Evolutionary conservation across 2,113 vertebrate species (phyloP).

Genomic region (Phrynosoma blainvillii): DNA sequence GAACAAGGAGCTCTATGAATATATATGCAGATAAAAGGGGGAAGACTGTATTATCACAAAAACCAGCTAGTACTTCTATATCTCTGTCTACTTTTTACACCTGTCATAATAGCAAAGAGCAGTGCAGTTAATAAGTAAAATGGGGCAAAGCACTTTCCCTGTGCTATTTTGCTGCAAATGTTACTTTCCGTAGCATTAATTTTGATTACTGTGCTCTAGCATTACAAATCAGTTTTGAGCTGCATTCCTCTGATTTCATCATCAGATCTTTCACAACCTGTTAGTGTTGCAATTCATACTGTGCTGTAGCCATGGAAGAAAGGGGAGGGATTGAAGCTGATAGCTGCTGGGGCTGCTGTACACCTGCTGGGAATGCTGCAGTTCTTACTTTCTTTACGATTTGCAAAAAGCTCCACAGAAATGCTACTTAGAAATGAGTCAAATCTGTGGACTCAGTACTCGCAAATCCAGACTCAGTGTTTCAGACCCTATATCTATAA

Average conservation of each 20-base stretch:
- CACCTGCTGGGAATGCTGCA: background rate
- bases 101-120: background rate
- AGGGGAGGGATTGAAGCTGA: background rate
- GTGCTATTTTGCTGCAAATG: conserved; percentile 1
- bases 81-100: conserved; percentile 8
- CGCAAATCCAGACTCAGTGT: background rate
- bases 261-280: conserved; percentile 15
- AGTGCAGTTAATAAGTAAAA: conserved; percentile 22
- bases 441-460: background rate
- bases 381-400: no score
- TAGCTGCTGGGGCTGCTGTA: background rate
- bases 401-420: background rate
- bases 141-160: conserved; percentile 14
- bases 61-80: background rate
- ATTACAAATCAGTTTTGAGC: conserved; percentile 8
- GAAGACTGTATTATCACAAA: background rate
- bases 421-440: background rate
- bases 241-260: conserved; percentile 20
- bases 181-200: conserved; percentile 22
- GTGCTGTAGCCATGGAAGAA: background rate
- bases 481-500: background rate
- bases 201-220: conserved; percentile 13
- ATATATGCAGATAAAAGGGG: background rate
- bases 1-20: conserved; percentile 1
- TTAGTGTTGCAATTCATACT: conserved; percentile 32